A percentile compares a stretch with the other conserved stretches of the same genome.
Conservation (phyloP, 2,888 invertebrate species). For the Invenusta paracnida region DNA sequence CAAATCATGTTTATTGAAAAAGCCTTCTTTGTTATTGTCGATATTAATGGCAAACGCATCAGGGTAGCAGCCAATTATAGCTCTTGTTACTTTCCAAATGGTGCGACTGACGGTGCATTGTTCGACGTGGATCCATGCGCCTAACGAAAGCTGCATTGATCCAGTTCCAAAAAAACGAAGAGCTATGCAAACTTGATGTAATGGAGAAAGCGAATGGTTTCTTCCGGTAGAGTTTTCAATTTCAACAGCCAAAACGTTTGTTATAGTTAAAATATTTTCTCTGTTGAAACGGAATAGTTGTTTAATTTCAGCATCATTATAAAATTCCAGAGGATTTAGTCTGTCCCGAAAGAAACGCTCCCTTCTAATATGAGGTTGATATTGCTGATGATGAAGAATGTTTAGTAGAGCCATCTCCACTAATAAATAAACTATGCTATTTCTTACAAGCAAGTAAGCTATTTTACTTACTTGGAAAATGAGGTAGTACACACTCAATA, state of each 20-base stretch:
- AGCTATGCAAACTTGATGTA: background rate
- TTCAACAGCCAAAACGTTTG: background rate
- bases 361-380: conserved; percentile 3
- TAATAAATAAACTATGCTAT: background rate
- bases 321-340: background rate
- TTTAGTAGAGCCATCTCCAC: background rate
- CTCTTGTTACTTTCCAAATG: background rate
- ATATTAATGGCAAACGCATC: background rate
- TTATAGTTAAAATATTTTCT: background rate
- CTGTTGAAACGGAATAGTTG: background rate
- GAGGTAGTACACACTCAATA: background rate
- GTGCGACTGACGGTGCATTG: background rate
- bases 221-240: background rate
- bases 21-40: background rate
- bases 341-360: background rate
- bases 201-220: background rate
- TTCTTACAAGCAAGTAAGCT: background rate
- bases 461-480: background rate
- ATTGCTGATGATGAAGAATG: background rate
- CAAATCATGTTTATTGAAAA: background rate
- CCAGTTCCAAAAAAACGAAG: background rate
- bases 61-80: background rate
- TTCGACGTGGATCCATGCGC: background rate
- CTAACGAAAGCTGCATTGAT: conserved; percentile 8
- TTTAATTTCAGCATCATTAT: background rate